These are phyloP conservation scores for Isurus oxyrinchus DNA, from an alignment of 2,113 vertebrate genomes.

Conservation along the genomic window DNA sequence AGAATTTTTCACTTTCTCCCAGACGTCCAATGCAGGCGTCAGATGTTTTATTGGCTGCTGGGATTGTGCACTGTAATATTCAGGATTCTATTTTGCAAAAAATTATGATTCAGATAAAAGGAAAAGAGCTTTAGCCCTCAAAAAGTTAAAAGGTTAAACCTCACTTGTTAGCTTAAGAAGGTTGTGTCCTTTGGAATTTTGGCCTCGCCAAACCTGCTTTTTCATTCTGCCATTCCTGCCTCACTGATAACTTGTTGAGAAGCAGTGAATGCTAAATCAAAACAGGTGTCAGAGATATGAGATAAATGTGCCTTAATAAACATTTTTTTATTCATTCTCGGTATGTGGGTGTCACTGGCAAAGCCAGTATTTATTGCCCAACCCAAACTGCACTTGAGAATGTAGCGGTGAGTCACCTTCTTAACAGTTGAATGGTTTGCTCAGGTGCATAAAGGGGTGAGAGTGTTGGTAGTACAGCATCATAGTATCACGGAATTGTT, in stretches of 20 bases:
- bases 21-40: neutral
- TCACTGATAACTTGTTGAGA: neutral
- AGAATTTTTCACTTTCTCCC: neutral
- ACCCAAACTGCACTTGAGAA: neutral
- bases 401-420: neutral
- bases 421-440: neutral
- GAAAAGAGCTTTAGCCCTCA: neutral
- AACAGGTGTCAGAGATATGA: neutral
- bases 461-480: neutral
- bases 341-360: neutral
- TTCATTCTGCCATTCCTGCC: too few species aligned
- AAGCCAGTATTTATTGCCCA: neutral
- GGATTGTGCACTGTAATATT: neutral
- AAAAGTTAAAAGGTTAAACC: neutral
- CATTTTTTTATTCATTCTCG: neutral
- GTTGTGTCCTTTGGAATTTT: constrained; percentile 5
- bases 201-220: constrained; percentile 3
- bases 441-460: neutral
- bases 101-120: too few species aligned
- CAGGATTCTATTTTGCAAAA: neutral
- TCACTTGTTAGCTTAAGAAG: neutral
- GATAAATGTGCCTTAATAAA: neutral
- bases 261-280: neutral
- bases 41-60: neutral
- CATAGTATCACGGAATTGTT: neutral